phyloP scores from a whole-genome alignment of 2,113 vertebrate species.

The Elgaria multicarinata region DNA sequence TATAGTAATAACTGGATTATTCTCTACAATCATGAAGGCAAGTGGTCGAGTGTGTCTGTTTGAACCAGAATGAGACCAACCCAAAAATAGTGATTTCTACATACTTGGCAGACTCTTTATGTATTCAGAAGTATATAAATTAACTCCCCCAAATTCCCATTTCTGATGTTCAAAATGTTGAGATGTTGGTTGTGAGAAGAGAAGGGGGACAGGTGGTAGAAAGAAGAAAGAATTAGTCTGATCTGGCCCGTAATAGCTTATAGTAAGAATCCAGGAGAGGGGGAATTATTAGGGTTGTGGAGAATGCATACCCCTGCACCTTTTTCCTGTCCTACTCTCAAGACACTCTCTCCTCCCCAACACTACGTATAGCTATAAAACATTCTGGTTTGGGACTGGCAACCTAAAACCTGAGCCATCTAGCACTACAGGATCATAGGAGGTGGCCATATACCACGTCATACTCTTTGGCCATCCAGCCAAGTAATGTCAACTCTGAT shows the following conservation, averaged over 20 bases:
- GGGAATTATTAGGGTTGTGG: background rate
- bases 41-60: background rate
- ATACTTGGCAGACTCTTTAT: background rate
- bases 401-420: background rate
- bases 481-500: background rate
- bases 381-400: background rate
- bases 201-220: too few species aligned
- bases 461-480: background rate
- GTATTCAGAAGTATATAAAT: background rate
- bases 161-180: background rate
- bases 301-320: background rate
- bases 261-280: background rate
- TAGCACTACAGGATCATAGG: background rate
- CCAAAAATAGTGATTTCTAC: background rate
- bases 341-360: background rate
- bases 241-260: background rate
- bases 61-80: background rate
- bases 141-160: background rate
- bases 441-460: background rate
- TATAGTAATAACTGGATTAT: background rate
- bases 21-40: background rate
- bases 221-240: background rate
- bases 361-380: background rate
- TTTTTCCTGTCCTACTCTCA: background rate
- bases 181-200: background rate